Conservation (phyloP, 2,797 vertebrate genomes). For the Antennarius maculatus region DNA sequence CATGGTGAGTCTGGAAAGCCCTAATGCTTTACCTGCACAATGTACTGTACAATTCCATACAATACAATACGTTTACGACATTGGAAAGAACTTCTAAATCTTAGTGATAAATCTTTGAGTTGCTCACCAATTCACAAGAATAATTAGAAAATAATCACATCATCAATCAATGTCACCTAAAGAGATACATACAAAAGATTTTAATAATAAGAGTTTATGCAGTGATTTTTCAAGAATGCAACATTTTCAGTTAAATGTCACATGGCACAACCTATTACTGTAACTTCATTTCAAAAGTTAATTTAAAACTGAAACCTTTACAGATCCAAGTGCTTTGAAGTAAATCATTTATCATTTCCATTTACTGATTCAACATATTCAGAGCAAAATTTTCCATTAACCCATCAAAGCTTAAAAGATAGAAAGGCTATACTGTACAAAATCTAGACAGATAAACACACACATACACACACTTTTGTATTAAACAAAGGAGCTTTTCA, state of each 20-base stretch:
- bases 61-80: too few species aligned
- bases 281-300: conserved; percentile 1
- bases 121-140: too few species aligned
- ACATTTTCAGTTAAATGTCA: conserved; percentile 36
- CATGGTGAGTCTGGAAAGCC: too few species aligned
- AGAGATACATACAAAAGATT: conserved; percentile 23
- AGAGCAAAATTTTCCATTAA: conserved; percentile 1
- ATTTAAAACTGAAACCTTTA: background rate
- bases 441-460: background rate
- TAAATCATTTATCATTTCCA: conserved; percentile 13
- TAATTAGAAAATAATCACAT: too few species aligned
- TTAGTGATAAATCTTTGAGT: too few species aligned
- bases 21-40: too few species aligned
- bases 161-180: background rate
- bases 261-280: conserved; percentile 9
- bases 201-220: conserved; percentile 10
- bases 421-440: background rate
- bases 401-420: background rate
- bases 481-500: conserved; percentile 16
- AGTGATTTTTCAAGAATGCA: conserved; percentile 16
- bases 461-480: background rate
- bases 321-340: conserved; percentile 11
- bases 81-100: too few species aligned
- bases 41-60: too few species aligned
- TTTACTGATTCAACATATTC: conserved; percentile 11